A percentile compares a stretch with the other conserved stretches of the same genome.
Evolutionary conservation across 1,140 invertebrate genomes (phyloP).

Genomic region (Dendroctonus ponderosae): DNA sequence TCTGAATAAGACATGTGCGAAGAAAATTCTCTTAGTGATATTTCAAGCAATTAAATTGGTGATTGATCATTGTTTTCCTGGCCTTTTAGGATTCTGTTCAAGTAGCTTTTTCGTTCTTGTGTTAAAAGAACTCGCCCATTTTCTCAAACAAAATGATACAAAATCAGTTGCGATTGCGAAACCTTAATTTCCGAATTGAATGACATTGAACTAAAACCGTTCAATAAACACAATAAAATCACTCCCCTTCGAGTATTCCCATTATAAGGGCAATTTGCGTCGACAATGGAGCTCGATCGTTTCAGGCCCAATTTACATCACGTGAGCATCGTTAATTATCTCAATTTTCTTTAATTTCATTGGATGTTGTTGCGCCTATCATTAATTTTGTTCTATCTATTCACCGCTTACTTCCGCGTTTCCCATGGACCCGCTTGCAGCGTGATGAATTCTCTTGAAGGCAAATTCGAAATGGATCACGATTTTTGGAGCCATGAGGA

Average conservation of each 20-base stretch:
- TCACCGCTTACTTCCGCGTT: constrained; percentile 19
- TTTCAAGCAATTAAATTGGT: no score
- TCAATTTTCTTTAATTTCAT: constrained; percentile 30
- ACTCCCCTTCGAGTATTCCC: not conserved
- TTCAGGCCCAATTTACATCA: constrained; percentile 21
- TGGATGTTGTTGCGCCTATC: constrained; percentile 19
- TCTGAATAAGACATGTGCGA: no score
- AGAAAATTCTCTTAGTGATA: no score
- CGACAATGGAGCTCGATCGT: constrained; percentile 4
- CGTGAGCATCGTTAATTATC: constrained; percentile 31
- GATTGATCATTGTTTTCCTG: no score
- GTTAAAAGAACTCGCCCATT: no score
- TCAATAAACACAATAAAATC: no score
- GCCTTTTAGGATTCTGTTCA: no score
- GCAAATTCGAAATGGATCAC: constrained; percentile 18
- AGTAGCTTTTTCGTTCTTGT: no score
- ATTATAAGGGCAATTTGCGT: constrained; percentile 11
- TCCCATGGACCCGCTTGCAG: constrained; percentile 11
- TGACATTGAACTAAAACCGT: no score
- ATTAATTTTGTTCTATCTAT: constrained; percentile 27
- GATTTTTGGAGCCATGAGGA: constrained; percentile 14
- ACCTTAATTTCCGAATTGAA: no score
- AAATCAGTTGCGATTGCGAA: no score
- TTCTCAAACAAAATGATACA: no score
- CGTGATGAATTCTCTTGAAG: constrained; percentile 2